phyloP scores from a whole-genome alignment of 2,888 invertebrate genomes.

The Timema podura region DNA sequence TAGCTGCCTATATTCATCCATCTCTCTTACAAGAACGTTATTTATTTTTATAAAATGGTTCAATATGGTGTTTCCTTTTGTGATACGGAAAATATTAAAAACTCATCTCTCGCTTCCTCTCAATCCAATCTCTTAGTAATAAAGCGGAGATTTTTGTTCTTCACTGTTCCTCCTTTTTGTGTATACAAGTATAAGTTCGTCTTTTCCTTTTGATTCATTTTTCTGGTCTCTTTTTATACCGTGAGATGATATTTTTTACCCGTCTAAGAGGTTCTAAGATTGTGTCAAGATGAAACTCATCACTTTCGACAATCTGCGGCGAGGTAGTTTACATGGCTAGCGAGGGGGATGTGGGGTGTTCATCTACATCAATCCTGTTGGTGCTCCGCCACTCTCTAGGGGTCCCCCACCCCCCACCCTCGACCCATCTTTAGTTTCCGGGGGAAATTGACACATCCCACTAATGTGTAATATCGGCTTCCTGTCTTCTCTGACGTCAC shows the following conservation, averaged over 20 bases:
- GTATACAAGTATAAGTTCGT: neutral
- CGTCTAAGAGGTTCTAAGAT: neutral
- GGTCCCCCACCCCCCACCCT: neutral
- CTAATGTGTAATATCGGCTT: too few species aligned
- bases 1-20: too few species aligned
- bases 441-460: conserved; percentile 10
- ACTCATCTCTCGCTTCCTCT: neutral
- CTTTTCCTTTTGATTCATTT: neutral
- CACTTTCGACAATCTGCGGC: conserved; percentile 20
- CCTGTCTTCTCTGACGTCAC: too few species aligned
- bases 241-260: neutral
- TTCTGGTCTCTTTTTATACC: neutral
- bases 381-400: neutral
- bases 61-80: too few species aligned
- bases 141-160: neutral
- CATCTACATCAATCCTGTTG: conserved; percentile 18
- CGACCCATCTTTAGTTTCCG: too few species aligned
- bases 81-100: too few species aligned
- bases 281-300: conserved; percentile 19
- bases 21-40: too few species aligned
- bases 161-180: neutral
- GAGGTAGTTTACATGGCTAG: conserved; percentile 5
- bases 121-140: neutral
- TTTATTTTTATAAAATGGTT: too few species aligned
- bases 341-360: conserved; percentile 20